A percentile compares a stretch with the other conserved stretches of the same genome.
These are phyloP conservation scores for Bombus breviceps DNA, from an alignment of 1,140 invertebrate species.

Conservation along the genomic window DNA sequence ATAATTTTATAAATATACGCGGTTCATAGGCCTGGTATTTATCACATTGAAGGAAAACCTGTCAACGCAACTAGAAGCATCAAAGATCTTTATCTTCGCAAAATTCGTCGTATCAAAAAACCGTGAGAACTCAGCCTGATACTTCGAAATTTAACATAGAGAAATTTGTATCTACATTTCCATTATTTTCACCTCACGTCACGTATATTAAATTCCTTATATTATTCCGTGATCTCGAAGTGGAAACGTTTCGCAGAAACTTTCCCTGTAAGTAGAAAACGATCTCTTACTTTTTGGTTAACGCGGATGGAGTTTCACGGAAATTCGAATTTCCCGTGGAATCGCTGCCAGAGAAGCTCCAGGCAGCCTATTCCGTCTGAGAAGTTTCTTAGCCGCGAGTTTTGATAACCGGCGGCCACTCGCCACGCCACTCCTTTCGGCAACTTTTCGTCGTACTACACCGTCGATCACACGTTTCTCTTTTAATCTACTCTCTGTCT, in stretches of 20 bases:
- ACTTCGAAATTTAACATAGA: background rate
- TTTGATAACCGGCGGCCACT: conserved; percentile 4
- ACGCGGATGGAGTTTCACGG: background rate
- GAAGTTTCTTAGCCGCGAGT: conserved; percentile 35
- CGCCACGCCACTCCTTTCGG: background rate
- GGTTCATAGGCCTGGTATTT: too few relatives aligned
- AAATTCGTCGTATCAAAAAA: too few relatives aligned
- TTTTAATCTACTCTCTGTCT: background rate
- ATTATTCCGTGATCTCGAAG: background rate
- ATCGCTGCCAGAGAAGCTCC: background rate
- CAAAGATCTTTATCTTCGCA: too few relatives aligned
- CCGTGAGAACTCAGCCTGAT: background rate
- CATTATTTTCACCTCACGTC: background rate
- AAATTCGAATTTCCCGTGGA: conserved; percentile 38
- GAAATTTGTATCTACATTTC: background rate
- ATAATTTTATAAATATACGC: too few relatives aligned
- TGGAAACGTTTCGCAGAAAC: background rate
- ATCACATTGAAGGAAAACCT: too few relatives aligned
- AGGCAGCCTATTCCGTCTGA: conserved; percentile 1
- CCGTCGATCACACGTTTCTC: background rate
- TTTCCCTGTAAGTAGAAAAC: background rate
- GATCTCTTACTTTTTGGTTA: background rate
- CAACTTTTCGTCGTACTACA: background rate
- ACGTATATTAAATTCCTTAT: background rate
- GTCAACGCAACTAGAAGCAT: too few relatives aligned